Evolutionary conservation across 2,888 invertebrate species (phyloP).

Genomic region (Icerya purchasi): DNA sequence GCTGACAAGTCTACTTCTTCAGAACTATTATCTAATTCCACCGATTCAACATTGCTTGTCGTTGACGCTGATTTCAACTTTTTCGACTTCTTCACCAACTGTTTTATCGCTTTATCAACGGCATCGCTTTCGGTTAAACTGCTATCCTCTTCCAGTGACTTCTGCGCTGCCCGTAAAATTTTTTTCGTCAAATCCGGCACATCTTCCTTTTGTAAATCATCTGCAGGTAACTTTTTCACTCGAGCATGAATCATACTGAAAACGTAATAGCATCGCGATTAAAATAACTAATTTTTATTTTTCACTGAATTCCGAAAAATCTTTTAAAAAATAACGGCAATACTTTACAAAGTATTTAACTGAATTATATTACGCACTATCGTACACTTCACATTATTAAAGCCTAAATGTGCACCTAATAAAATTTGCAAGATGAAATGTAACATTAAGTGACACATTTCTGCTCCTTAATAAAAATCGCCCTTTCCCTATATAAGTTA

Average conservation of each 20-base stretch:
- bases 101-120: neutral
- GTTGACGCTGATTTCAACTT: neutral
- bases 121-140: slow-evolving; percentile 3
- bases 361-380: neutral
- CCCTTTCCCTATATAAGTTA: too few relatives aligned
- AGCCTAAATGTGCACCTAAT: too few relatives aligned
- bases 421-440: too few relatives aligned
- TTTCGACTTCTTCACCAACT: neutral
- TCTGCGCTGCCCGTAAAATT: slow-evolving; percentile 1
- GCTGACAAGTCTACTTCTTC: neutral
- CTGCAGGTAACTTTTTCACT: slow-evolving; percentile 1
- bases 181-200: slow-evolving; percentile 1
- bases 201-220: neutral
- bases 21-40: neutral
- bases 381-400: too few relatives aligned
- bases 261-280: neutral
- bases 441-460: too few relatives aligned
- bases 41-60: too few relatives aligned
- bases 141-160: neutral
- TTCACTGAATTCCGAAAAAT: too few relatives aligned
- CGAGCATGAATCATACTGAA: neutral
- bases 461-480: too few relatives aligned
- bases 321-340: neutral
- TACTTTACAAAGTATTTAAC: neutral
- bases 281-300: too few relatives aligned